Conservation (phyloP, 2,113 vertebrate genomes). For the Heterotilapia buettikoferi region DNA sequence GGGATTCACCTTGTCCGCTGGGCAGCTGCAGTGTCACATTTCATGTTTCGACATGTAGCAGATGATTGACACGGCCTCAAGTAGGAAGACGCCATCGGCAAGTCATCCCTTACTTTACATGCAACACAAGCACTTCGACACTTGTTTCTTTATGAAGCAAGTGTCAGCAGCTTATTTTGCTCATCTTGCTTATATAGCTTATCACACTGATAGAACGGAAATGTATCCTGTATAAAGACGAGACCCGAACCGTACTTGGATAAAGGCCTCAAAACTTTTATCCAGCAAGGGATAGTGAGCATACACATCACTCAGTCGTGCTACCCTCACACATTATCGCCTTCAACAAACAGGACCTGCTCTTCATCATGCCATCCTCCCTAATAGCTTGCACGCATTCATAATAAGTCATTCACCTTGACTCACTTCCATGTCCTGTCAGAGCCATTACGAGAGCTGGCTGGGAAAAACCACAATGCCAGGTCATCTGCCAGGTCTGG, state of each 20-base stretch:
- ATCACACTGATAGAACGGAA: not conserved
- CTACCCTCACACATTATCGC: slow-evolving; percentile 52
- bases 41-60: slow-evolving; percentile 14
- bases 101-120: not conserved
- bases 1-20: slow-evolving; percentile 21
- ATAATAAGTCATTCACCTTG: slow-evolving; percentile 47
- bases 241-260: not conserved
- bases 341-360: slow-evolving; percentile 22
- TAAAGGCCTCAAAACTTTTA: not conserved
- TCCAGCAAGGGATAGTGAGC: not conserved
- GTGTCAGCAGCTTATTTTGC: not conserved
- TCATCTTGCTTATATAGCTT: not conserved
- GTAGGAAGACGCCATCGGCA: not conserved
- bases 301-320: slow-evolving; percentile 38
- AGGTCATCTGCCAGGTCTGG: slow-evolving; percentile 17
- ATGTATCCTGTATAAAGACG: not conserved
- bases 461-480: slow-evolving; percentile 41
- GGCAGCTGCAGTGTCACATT: slow-evolving; percentile 37
- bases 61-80: slow-evolving; percentile 14
- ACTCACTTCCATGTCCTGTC: slow-evolving; percentile 44
- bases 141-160: not conserved
- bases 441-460: slow-evolving; percentile 12
- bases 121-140: not conserved
- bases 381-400: slow-evolving; percentile 11
- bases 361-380: not conserved